Evolutionary conservation across 2,797 vertebrate genomes (phyloP), one percentile per base, ranked within the genome.

Genomic region (Graptemys geographica): DNA sequence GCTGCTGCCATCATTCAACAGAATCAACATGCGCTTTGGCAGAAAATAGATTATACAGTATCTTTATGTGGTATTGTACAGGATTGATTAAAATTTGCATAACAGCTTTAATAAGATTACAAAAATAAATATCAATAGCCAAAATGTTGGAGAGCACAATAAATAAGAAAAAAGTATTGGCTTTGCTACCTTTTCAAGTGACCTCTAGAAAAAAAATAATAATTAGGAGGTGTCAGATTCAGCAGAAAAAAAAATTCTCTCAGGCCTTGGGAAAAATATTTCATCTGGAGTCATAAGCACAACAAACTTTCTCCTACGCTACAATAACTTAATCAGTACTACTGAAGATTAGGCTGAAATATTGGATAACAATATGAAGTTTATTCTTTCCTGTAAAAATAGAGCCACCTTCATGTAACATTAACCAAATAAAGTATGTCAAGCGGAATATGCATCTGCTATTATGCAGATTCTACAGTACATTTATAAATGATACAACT

Each of bases 281-380:
- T 96, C 85, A 86, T 96, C 90, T 92, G 59, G 59, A 96, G 80
- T 97, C 84, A 80, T 84, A 94, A 95, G 88, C 41, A 94, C 84
- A 97, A 93, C 10, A 62, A 57, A 85, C 11, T 23, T 56, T 95
- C 53, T 94, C 96, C 96, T 93, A 90, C 49, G 93, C 7, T 89
- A 81, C 57, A 97, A 83, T 97, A 96, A 96, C 92, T 96, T 96
- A 95, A 97, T 96, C 90, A 88, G 82, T 88, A 56, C 74, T 81
- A 83, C 94, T 96, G 83, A 96, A 96, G 55, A 95, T 97, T 87
- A 97, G 47, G 85, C 55, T 90, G 86, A 90, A 95, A 41, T 92
- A 87, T 79, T 89, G n/a, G 55, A 27, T 52, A 92, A 79, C 65
- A 79, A 87, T 94, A 4, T 0, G 0, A 81, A 92, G 13, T n/a